A percentile compares a stretch with the other conserved stretches of the same genome.
Conservation (phyloP, 2,888 invertebrate species). For the Mechanitis messenoides region DNA sequence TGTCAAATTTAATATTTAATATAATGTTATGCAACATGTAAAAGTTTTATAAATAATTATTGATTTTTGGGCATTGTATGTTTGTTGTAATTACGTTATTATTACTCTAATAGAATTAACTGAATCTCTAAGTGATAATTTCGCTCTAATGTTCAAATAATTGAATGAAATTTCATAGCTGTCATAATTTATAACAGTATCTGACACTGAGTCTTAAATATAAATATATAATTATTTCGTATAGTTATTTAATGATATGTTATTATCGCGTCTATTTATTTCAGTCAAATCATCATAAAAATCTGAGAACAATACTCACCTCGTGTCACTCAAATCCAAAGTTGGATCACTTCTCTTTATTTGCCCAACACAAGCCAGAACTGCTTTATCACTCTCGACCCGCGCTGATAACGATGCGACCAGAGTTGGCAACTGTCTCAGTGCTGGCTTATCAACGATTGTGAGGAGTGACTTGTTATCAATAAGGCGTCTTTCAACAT, state of each 20-base stretch:
- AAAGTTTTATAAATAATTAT: too few species aligned
- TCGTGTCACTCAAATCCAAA: constrained; percentile 78
- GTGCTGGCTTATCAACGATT: constrained; percentile 86
- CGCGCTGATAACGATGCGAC: constrained; percentile 83
- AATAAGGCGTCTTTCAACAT: constrained; percentile 92
- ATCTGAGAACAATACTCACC: constrained; percentile 48
- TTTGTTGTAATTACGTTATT: constrained; percentile 1
- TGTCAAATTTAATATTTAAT: too few species aligned
- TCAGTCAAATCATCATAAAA: too few species aligned
- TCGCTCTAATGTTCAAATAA: background rate
- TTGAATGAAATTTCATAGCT: constrained; percentile 2
- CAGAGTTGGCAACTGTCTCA: constrained; percentile 84
- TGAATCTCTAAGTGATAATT: background rate
- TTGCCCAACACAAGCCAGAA: constrained; percentile 83
- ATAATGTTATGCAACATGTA: too few species aligned
- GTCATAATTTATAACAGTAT: background rate
- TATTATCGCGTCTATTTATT: too few species aligned
- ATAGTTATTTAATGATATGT: background rate
- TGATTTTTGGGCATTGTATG: too few species aligned
- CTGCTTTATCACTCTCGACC: constrained; percentile 94
- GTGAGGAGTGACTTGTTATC: constrained; percentile 94
- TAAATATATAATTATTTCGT: background rate
- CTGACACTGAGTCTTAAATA: background rate
- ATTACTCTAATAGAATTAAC: background rate
- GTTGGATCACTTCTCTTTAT: constrained; percentile 79